phyloP scores from a whole-genome alignment of 2,888 invertebrate species.

The Hirtodrosophila cameraria region DNA sequence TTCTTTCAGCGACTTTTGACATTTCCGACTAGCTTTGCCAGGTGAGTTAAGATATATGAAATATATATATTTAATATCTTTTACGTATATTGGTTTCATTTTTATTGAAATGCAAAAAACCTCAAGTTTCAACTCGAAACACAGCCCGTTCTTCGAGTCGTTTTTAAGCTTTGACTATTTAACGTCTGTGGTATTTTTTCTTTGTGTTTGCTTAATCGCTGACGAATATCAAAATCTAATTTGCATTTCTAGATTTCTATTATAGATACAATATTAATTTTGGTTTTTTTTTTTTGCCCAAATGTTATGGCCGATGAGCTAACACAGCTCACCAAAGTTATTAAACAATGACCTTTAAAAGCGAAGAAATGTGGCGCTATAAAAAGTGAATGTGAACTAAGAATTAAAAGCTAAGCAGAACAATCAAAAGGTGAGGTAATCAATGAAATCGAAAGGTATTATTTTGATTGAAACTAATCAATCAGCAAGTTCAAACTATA shows the following conservation, averaged over 20 bases:
- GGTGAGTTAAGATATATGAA: no score
- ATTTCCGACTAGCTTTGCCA: conserved; percentile 48
- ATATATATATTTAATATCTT: conserved; percentile 14
- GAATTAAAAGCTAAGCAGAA: conserved; percentile 14
- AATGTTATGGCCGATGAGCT: conserved; percentile 4
- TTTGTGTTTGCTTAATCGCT: conserved; percentile 25
- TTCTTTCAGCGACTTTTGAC: conserved; percentile 62
- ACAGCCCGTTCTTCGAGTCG: conserved; percentile 19
- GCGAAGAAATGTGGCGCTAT: conserved; percentile 26
- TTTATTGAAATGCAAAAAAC: conserved; percentile 42
- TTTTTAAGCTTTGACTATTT: conserved; percentile 25
- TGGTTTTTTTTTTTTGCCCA: background rate
- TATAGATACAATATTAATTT: conserved; percentile 36
- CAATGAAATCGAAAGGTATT: conserved; percentile 22
- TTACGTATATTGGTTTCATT: conserved; percentile 52
- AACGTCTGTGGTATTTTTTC: conserved; percentile 19
- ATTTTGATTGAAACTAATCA: background rate
- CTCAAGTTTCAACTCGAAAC: conserved; percentile 24
- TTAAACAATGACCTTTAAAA: conserved; percentile 24
- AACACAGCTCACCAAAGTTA: background rate
- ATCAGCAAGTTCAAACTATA: conserved; percentile 6
- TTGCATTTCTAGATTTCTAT: conserved; percentile 68
- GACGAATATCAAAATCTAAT: conserved; percentile 48
- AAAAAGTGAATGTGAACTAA: conserved; percentile 42
- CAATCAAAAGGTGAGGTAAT: conserved; percentile 15